Conservation (phyloP, 2,113 vertebrate species). For the Lepidothrix coronata region DNA sequence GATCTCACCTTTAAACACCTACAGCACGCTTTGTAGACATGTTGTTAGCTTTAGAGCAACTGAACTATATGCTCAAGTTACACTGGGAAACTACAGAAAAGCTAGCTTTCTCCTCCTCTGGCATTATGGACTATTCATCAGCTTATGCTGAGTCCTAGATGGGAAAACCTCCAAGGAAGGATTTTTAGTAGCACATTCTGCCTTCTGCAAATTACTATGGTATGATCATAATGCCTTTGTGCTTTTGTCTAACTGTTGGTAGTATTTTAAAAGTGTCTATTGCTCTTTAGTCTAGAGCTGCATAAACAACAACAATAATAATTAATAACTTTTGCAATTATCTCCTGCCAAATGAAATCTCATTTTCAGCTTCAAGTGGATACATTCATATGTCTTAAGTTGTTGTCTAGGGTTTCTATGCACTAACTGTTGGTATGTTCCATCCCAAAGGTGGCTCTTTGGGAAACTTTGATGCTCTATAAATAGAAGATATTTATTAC, state of each 20-base stretch:
- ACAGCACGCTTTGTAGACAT: background rate
- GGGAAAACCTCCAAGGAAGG: background rate
- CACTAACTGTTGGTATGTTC: background rate
- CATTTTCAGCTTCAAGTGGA: constrained; percentile 17
- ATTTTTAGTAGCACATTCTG: constrained; percentile 35
- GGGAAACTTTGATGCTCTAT: constrained; percentile 26
- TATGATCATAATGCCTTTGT: background rate
- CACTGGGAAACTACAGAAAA: background rate
- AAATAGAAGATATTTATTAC: constrained; percentile 43
- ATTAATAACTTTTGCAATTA: constrained; percentile 60
- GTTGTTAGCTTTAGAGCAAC: background rate
- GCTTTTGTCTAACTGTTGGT: background rate
- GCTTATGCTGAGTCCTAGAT: background rate
- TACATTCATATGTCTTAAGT: constrained; percentile 6
- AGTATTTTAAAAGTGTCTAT: constrained; percentile 17
- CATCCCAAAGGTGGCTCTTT: background rate
- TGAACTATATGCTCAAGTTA: background rate
- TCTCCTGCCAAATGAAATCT: constrained; percentile 30
- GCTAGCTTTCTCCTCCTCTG: background rate
- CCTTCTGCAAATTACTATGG: constrained; percentile 23
- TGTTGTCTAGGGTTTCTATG: constrained; percentile 9
- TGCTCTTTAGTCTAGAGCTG: constrained; percentile 6
- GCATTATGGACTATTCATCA: background rate
- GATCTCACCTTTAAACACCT: background rate
- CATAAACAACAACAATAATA: constrained; percentile 34